Evolutionary conservation across 2,113 vertebrate genomes (phyloP).

Genomic region (Chauna torquata): DNA sequence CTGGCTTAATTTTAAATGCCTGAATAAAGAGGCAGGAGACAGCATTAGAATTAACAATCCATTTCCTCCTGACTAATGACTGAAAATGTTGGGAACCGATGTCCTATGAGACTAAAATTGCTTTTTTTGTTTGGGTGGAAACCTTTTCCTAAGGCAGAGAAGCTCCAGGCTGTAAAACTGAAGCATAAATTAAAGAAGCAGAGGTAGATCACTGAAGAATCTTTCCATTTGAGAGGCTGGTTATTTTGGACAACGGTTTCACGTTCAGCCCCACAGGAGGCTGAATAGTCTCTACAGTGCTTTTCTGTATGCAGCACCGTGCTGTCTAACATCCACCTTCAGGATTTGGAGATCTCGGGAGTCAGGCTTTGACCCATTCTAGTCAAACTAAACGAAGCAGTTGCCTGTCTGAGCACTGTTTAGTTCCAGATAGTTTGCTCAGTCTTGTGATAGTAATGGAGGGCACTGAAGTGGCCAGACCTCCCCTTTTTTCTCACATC

Average conservation of each 20-base stretch:
- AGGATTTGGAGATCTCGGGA: neutral
- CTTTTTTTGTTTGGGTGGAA: neutral
- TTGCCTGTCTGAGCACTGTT: neutral
- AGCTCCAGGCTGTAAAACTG: neutral
- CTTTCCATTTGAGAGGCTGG: neutral
- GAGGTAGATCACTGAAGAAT: neutral
- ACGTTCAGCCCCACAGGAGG: neutral
- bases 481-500: neutral
- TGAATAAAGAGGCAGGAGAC: slow-evolving; percentile 17
- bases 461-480: neutral
- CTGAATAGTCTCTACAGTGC: neutral
- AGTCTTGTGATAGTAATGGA: neutral
- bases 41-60: neutral
- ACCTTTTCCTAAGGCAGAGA: neutral
- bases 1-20: slow-evolving; percentile 34
- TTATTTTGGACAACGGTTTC: neutral
- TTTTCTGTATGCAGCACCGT: neutral
- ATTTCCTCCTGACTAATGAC: neutral
- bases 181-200: neutral
- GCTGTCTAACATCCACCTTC: neutral
- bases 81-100: neutral
- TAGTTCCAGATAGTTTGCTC: neutral
- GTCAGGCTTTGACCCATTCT: neutral
- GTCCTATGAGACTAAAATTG: neutral
- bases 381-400: neutral